Evolutionary conservation across 2,888 invertebrate species (phyloP).

Genomic region (Teinopalpus imperialis): DNA sequence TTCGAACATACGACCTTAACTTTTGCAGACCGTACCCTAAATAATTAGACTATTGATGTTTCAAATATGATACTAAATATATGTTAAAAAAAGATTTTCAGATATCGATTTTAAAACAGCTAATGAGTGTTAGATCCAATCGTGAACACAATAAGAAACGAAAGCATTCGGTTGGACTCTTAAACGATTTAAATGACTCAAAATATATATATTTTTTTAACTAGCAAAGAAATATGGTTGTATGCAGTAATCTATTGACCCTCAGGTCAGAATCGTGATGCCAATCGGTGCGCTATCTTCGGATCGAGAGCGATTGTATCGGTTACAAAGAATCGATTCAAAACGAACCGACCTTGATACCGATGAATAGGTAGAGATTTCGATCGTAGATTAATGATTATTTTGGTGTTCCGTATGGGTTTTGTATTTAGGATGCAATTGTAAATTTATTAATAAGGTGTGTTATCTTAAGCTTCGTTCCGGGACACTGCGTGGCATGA

Average conservation of each 20-base stretch:
- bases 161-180: neutral
- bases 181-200: slow-evolving; percentile 8
- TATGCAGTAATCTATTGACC: slow-evolving; percentile 59
- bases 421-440: no score
- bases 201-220: slow-evolving; percentile 4
- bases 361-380: slow-evolving; percentile 44
- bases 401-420: slow-evolving; percentile 30
- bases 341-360: slow-evolving; percentile 56
- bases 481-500: no score
- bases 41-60: no score
- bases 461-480: no score
- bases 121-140: neutral
- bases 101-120: slow-evolving; percentile 1
- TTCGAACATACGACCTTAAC: no score
- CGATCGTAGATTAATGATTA: slow-evolving; percentile 48
- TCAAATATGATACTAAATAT: no score
- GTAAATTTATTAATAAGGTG: no score
- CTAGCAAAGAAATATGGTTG: slow-evolving; percentile 30
- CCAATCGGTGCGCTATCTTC: slow-evolving; percentile 41
- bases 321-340: slow-evolving; percentile 59
- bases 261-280: slow-evolving; percentile 58
- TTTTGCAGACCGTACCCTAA: no score
- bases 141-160: neutral
- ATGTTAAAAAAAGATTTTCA: no score
- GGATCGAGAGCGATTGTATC: slow-evolving; percentile 57